Evolutionary conservation across 2,113 vertebrate genomes (phyloP), one percentile per base, ranked within the genome.

Genomic region (Bolborhynchus lineola): DNA sequence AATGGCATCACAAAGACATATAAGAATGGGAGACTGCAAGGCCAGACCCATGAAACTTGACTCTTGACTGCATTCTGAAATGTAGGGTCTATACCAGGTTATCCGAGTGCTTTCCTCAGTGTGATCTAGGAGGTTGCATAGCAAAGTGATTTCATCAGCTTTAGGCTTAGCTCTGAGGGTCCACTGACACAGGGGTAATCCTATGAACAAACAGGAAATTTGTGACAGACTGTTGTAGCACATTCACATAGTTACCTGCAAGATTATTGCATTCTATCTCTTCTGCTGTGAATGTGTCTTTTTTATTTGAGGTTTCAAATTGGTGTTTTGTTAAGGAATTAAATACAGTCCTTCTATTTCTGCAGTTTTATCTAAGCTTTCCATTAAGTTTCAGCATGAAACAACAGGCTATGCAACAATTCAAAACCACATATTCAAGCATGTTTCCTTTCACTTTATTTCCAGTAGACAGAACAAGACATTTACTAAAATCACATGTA

Each of bases 281-380:
- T 47, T 16, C 24, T 0, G 0, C 46, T 77, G 52, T 16, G 33
- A 80, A 50, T 3, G 4, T 21, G 19, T 16, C 28, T 55, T 75
- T 87, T 70, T 55, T 33, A 62, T 67, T 46, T 76, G 57, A 41
- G 8, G 6, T 46, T 84, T 81, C 67, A 62, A 59, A 69, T 25
- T 25, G 12, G 47, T 42, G 31, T 53, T 88, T 85, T 28, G 44
- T 78, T 85, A 85, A 60, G 53, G 26, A 74, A 82, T 60, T 49
- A 64, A 74, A 60, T 44, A 28, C 11, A 72, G 26, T 64, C 11
- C 37, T 91, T 82, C 53, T 7, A 59, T 52, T 82, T 74, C 65
- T 91, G 29, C 25, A 12, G 17, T 59, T 83, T 80, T 65, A 31
- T 0, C 0, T 31, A 70, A 26, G 19, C 8, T 19, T 82, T 79